Base-by-base conservation (phyloP, 2,888 invertebrate species). In the Drosophila quasianomalipes region DNA sequence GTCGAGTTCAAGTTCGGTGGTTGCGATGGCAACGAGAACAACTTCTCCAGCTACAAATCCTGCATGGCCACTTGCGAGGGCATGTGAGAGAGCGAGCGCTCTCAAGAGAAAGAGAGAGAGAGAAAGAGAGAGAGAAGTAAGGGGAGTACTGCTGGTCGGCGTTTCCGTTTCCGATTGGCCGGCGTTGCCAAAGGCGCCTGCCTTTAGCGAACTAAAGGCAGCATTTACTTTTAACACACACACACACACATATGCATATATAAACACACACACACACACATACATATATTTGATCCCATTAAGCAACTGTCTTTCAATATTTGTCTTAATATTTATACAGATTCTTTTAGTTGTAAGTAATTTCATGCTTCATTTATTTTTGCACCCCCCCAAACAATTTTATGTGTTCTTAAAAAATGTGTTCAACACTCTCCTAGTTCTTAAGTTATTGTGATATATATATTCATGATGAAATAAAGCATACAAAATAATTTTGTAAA, bases 21-120 rank as follows among this genome's bases (percentile, higher is more conserved):
- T 63, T 95, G 95, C 80, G 94, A 94, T 83, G 95, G 95, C 73
- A 95, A 95, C 79, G 94, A 93, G 68, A 95, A 95, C 84, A 95
- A 95, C 77, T 95, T 95, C 87, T 78, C 92, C 66, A 93, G 94
- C 70, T 92, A 93, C 76, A 93, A 94, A 74, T 93, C 93, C 62
- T 95, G 95, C 82, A 93, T 94, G 93, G 91, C 92, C 49, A 92
- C 93, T 72, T 95, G 95, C 79, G 89, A 93, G 81, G 94, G 94
- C 85, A 92, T 92, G 92, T 92, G 81, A 79, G 22, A 7, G 47
- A 16, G 16, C 47, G 14, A 12, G 28, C 30, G 39, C 2, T n/a
- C 14, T 35, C 12, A 14, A 35, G 10, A 19, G 49, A 41, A 28
- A 14, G 81, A 77, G 22, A 5, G 53, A 16, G 9, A 26, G 12